Evolutionary conservation across 2,888 invertebrate species (phyloP).

Genomic region (Serripes groenlandicus): DNA sequence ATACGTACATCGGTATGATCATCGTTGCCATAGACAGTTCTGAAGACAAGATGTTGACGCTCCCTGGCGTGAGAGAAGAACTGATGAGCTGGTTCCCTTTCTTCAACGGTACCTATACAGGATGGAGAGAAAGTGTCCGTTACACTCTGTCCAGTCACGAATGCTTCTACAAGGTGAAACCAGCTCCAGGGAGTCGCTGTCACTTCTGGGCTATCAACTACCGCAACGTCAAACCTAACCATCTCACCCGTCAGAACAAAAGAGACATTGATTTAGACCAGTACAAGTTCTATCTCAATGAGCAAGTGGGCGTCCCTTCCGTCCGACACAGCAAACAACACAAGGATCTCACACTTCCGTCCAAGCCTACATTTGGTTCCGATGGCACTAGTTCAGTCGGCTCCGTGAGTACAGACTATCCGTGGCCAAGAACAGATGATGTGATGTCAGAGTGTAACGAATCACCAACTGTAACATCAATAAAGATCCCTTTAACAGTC

Average conservation of each 20-base stretch:
- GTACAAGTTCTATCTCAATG: slow-evolving; percentile 29
- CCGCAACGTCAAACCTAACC: slow-evolving; percentile 11
- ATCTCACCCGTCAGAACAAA: slow-evolving; percentile 18
- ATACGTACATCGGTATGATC: slow-evolving; percentile 76
- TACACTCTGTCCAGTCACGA: slow-evolving; percentile 71
- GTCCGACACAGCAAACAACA: neutral
- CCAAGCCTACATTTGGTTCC: neutral
- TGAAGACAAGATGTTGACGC: slow-evolving; percentile 62
- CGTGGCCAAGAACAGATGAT: neutral
- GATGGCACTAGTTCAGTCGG: neutral
- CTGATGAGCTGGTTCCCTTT: slow-evolving; percentile 73
- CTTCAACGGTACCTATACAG: slow-evolving; percentile 71
- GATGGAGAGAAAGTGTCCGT: slow-evolving; percentile 76
- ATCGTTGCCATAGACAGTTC: slow-evolving; percentile 70
- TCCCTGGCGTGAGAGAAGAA: slow-evolving; percentile 62
- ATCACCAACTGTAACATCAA: neutral
- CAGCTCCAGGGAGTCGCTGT: neutral
- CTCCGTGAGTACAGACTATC: neutral
- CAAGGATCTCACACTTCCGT: neutral
- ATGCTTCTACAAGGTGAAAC: slow-evolving; percentile 69
- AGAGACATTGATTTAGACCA: neutral
- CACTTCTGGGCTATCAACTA: slow-evolving; percentile 32
- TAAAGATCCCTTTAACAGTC: neutral
- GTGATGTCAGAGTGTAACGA: neutral
- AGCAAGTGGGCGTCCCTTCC: slow-evolving; percentile 45